Conservation (phyloP, 37 sponge, comb jelly and placozoan species). For the Trichoplax adhaerens region DNA sequence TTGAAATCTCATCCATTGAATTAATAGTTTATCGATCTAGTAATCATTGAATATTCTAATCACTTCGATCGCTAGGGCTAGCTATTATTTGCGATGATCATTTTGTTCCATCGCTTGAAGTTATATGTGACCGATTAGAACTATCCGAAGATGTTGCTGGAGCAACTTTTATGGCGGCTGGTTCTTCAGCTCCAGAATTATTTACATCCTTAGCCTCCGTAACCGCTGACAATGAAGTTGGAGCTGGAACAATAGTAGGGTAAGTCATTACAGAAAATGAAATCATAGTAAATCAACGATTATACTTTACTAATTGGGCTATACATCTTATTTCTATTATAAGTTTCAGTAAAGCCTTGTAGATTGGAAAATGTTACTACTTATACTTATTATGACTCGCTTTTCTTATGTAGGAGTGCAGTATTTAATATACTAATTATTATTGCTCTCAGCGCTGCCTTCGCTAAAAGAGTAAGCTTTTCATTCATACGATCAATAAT, state of each 20-base stretch:
- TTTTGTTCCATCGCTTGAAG: constrained; percentile 82
- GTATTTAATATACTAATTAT: constrained; percentile 75
- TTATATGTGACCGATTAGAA: constrained; percentile 56
- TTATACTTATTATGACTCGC: background rate
- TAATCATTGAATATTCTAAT: too few relatives aligned
- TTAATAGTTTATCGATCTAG: too few relatives aligned
- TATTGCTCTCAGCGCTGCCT: constrained; percentile 13
- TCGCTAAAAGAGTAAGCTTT: constrained; percentile 8
- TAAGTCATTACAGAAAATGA: constrained; percentile 15
- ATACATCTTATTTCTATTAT: background rate
- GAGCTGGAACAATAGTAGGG: constrained; percentile 79
- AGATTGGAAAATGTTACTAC: background rate
- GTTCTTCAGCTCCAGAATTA: constrained; percentile 69
- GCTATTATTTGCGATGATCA: constrained; percentile 84
- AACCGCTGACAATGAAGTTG: constrained; percentile 50
- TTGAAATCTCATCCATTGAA: too few relatives aligned
- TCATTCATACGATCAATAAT: background rate
- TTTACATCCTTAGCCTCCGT: constrained; percentile 77
- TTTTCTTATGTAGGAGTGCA: constrained; percentile 38
- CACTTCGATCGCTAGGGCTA: constrained; percentile 7
- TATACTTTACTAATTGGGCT: background rate
- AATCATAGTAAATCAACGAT: background rate
- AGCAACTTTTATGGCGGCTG: constrained; percentile 95
- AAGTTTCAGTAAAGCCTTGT: background rate
- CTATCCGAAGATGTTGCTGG: constrained; percentile 87